Conservation (phyloP, 2,113 vertebrate species). For the Spermophilus dauricus region DNA sequence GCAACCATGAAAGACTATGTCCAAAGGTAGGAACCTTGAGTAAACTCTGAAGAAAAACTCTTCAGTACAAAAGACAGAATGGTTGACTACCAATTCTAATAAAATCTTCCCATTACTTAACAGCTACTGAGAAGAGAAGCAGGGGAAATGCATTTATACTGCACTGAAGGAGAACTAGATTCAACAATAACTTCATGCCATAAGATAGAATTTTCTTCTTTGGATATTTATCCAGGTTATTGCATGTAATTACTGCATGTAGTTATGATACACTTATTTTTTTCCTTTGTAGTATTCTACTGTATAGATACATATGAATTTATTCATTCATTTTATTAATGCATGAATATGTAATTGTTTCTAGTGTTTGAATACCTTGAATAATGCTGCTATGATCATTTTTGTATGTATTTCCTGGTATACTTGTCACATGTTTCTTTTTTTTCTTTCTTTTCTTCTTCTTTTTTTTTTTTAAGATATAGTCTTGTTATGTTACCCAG, state of each 20-base stretch:
- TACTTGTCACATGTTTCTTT: background rate
- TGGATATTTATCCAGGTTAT: slow-evolving; percentile 15
- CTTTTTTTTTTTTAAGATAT: background rate
- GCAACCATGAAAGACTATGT: background rate
- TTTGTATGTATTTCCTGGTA: background rate
- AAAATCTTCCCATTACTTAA: background rate
- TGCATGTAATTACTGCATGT: background rate
- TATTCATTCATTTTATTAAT: slow-evolving; percentile 54
- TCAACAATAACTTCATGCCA: background rate
- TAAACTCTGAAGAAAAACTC: slow-evolving; percentile 20
- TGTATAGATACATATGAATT: background rate
- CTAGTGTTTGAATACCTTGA: background rate
- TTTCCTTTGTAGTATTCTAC: background rate
- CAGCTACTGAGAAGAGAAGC: background rate
- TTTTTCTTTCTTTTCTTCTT: background rate
- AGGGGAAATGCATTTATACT: background rate
- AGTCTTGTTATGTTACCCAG: background rate
- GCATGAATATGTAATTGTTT: background rate
- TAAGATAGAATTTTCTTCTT: background rate
- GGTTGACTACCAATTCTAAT: background rate
- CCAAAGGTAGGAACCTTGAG: background rate
- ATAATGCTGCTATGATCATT: background rate
- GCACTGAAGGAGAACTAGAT: background rate
- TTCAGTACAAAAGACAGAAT: slow-evolving; percentile 35
- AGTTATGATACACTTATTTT: slow-evolving; percentile 45